Evolutionary conservation across 1,140 invertebrate species (phyloP).

Genomic region (Ganaspis sp.): DNA sequence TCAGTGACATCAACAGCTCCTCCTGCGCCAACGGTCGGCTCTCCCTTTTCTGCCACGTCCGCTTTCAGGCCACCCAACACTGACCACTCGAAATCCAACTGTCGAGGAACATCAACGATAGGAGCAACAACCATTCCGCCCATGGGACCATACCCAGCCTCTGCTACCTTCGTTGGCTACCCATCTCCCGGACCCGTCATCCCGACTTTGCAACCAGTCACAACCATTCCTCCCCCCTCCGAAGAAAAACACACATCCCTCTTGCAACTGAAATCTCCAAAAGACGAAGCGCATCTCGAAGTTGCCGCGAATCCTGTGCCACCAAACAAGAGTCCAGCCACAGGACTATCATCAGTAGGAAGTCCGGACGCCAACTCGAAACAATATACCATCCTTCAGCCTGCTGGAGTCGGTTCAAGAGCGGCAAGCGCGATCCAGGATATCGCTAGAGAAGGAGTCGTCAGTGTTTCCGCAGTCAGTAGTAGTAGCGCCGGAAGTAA

Average conservation of each 20-base stretch:
- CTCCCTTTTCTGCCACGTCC: conserved; percentile 82
- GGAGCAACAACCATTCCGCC: conserved; percentile 69
- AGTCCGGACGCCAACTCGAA: conserved; percentile 79
- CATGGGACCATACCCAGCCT: conserved; percentile 80
- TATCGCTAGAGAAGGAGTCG: conserved; percentile 81
- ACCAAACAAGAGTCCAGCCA: conserved; percentile 48
- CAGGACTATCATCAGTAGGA: conserved; percentile 66
- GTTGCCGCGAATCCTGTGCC: conserved; percentile 44
- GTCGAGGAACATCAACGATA: conserved; percentile 63
- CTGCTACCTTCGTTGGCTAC: conserved; percentile 81
- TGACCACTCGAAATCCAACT: conserved; percentile 72
- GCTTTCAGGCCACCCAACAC: conserved; percentile 84
- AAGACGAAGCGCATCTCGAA: conserved; percentile 68
- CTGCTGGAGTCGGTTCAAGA: conserved; percentile 84
- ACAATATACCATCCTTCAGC: conserved; percentile 90
- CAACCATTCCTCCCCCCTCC: conserved; percentile 56
- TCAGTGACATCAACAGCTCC: conserved; percentile 58
- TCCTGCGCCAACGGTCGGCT: conserved; percentile 71
- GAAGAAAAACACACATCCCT: conserved; percentile 75
- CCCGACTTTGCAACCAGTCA: conserved; percentile 67
- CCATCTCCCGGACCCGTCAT: conserved; percentile 71
- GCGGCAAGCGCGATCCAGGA: conserved; percentile 88
- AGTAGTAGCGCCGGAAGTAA: conserved; percentile 62
- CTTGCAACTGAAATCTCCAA: conserved; percentile 74
- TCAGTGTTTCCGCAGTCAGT: conserved; percentile 81